Evolutionary conservation across 1,140 invertebrate species (phyloP).

Genomic region (Paracyclopina nana): DNA sequence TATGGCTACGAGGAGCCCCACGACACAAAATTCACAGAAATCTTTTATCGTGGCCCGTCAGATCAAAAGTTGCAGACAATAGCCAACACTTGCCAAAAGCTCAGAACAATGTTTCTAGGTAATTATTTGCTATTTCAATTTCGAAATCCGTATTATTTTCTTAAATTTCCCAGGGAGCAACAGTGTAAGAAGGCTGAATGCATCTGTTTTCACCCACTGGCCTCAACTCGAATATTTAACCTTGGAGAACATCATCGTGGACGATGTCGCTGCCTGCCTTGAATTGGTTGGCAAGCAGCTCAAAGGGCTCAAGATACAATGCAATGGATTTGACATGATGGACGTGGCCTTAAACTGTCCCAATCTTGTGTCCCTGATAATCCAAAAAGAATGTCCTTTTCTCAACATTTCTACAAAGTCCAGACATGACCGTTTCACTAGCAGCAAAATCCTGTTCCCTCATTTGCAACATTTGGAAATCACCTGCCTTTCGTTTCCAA

Average conservation of each 20-base stretch:
- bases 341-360: slow-evolving; percentile 8
- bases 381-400: slow-evolving; percentile 14
- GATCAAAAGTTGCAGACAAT: slow-evolving; percentile 16
- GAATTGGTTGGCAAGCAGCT: slow-evolving; percentile 9
- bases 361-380: slow-evolving; percentile 6
- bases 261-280: slow-evolving; percentile 8
- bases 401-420: not conserved
- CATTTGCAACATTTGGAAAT: not conserved
- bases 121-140: no score
- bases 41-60: slow-evolving; percentile 15
- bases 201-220: slow-evolving; percentile 1
- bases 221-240: slow-evolving; percentile 10
- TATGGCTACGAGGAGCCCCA: slow-evolving; percentile 12
- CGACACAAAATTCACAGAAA: slow-evolving; percentile 15
- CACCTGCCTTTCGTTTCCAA: not conserved
- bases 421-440: not conserved
- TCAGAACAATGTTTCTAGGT: slow-evolving; percentile 6
- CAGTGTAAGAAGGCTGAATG: not conserved
- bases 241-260: slow-evolving; percentile 11
- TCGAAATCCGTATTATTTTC: no score
- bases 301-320: slow-evolving; percentile 13
- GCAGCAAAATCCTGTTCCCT: not conserved
- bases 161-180: no score
- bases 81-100: slow-evolving; percentile 1
- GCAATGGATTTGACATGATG: not conserved